Percentiles rank a stretch among this genome's conserved stretches.
Conservation (phyloP, 1,140 invertebrate species). For the Diorhabda sublineata region DNA sequence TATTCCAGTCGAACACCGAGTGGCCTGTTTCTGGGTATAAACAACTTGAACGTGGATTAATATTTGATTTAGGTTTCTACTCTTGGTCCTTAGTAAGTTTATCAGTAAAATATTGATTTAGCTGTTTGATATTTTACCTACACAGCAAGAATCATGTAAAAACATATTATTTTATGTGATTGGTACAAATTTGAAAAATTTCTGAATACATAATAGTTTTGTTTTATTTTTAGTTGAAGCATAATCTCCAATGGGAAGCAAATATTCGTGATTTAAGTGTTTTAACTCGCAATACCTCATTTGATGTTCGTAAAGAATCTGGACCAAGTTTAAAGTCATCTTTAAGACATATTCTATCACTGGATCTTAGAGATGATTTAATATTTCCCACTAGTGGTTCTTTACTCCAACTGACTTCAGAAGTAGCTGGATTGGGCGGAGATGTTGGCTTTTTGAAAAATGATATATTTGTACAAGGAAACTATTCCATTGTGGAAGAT, state of each 20-base stretch:
- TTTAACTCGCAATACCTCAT: constrained; percentile 60
- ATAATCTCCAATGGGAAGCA: constrained; percentile 81
- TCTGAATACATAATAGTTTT: neutral
- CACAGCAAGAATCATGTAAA: too few relatives aligned
- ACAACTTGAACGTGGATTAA: constrained; percentile 58
- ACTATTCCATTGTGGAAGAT: constrained; percentile 61
- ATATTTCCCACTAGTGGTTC: constrained; percentile 73
- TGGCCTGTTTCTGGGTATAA: constrained; percentile 79
- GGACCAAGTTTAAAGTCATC: constrained; percentile 84
- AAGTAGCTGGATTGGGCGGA: constrained; percentile 83
- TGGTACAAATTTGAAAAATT: too few relatives aligned
- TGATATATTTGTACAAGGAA: constrained; percentile 74
- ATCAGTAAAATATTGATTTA: too few relatives aligned
- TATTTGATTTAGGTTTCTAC: constrained; percentile 63
- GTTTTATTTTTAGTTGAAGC: constrained; percentile 56
- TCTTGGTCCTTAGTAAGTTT: constrained; percentile 51
- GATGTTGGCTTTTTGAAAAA: constrained; percentile 82
- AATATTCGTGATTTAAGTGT: constrained; percentile 70
- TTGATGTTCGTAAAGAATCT: constrained; percentile 76
- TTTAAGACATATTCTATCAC: constrained; percentile 68
- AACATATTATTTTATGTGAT: too few relatives aligned
- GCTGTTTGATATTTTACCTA: too few relatives aligned
- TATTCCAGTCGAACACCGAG: constrained; percentile 70
- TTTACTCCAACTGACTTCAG: constrained; percentile 65
- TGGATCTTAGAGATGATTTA: constrained; percentile 73